Evolutionary conservation across 2,113 vertebrate species (phyloP).

Genomic region (Axis porcinus): DNA sequence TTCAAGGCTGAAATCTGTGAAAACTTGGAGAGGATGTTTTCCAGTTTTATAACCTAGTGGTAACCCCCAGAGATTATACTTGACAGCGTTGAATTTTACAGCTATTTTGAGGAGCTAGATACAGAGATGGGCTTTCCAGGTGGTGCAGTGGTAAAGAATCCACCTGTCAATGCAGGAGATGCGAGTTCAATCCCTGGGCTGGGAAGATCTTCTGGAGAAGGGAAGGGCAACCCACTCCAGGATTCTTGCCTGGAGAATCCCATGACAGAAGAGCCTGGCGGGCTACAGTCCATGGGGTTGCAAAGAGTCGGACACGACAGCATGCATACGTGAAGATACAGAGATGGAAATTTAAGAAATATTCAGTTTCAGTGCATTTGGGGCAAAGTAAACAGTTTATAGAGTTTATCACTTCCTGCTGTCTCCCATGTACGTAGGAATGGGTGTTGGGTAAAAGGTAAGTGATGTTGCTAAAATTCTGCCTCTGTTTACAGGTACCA

Average conservation of each 20-base stretch:
- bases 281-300: neutral
- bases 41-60: neutral
- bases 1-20: neutral
- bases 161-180: neutral
- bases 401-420: no score
- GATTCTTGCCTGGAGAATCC: neutral
- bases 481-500: neutral
- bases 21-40: neutral
- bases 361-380: neutral
- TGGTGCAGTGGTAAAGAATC: neutral
- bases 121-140: neutral
- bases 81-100: neutral
- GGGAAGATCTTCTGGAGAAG: neutral
- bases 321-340: neutral
- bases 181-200: neutral
- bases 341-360: neutral
- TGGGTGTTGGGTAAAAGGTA: accelerated
- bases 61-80: neutral
- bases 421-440: accelerated
- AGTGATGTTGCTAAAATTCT: neutral
- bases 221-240: neutral
- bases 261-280: neutral
- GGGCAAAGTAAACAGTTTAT: neutral
- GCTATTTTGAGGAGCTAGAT: neutral
- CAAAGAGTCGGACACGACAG: neutral